Evolutionary conservation across 1,140 invertebrate species (phyloP), one percentile per base, ranked within the genome.

Genomic region (Thaumatotibia leucotreta): DNA sequence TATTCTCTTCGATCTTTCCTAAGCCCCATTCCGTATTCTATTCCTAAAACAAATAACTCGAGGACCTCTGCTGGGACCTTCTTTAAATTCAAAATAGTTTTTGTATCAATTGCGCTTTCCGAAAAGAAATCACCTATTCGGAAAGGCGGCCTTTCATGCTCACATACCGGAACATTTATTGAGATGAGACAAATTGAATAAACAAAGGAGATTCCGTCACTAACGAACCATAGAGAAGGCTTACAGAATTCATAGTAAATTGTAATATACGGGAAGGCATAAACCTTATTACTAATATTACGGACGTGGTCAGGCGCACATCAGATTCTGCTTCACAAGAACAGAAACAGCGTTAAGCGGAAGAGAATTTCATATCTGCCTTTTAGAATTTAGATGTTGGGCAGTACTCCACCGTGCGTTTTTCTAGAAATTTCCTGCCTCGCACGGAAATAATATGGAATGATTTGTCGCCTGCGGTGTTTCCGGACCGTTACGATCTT

Each of bases 21-120:
- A 52, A 52, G 49, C 49, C 49, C 49, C 50, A 52, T 52, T 52
- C 6, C 50, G 50, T 52, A 52, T 52, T 52, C 23, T 52, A 52
- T 52, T 52, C 50, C 50, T 52, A 52, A 52, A 52, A 24, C 23
- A 52, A 52, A 52, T 23, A 52, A 22, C 50, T 52, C 50, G 20
- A 52, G 50, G 50, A 22, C n/a, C 50, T 52, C 0, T 52, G 17
- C 50, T 27, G 23, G 50, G 23, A 22, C 50, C 33, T 52, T 52
- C 24, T 23, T 22, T 11, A 52, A 23, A 27, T 52, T 52, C 2
- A 52, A 52, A 52, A 24, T 24, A 52, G 50, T 52, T 52, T 52
- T 52, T 52, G 23, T 52, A 52, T 3, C 9, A 2, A 24, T 52
- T 52, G 22, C 49, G 6, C 3, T 33, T 24, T 52, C 23, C 49